Evolutionary conservation across 1,140 invertebrate genomes (phyloP), one percentile per base, ranked within the genome.

Genomic region (Pantala flavescens): DNA sequence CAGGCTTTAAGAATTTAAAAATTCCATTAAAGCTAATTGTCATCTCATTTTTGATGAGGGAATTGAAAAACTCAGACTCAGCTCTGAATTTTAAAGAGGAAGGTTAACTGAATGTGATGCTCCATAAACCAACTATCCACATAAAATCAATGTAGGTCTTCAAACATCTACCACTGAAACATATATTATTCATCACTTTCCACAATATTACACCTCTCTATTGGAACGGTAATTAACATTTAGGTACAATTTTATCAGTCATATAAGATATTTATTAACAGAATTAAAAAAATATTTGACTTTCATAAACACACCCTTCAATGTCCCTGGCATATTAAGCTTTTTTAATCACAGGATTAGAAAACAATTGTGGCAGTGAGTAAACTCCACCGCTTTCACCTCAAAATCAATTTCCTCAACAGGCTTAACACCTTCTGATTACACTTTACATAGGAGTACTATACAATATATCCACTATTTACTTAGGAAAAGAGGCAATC

Each of bases 181-280:
- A 36, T 36, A 36, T 36, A 36, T 36, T 2, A 9, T 36, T 36
- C 28, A 36, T 36, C 28, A 36, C 28, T 36, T 36, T 36, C 28
- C 28, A 36, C 28, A 36, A 36, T 9, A 36, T 63, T 21, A 63
- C 49, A 63, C 49, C 3, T 63, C 28, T 63, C 49, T 63, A 63
- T 63, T 63, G 49, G 49, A 63, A 63, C 49, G 49, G 49, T 63
- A 63, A 63, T 63, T 63, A 63, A 63, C 49, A 63, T 63, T 63
- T 63, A 63, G 49, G 49, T 63, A 63, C 49, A 63, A 3, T 63
- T 36, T 63, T 21, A 63, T 63, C 49, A 63, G 49, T 63, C 49
- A 63, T 63, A 63, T 63, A 63, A 63, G 49, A 7, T 63, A 63
- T 21, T 63, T 21, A 63, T 63, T 63, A 63, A 63, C 49, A 63